Base-by-base conservation (phyloP, 2,113 vertebrate species). In the Xiphorhynchus elegans region DNA sequence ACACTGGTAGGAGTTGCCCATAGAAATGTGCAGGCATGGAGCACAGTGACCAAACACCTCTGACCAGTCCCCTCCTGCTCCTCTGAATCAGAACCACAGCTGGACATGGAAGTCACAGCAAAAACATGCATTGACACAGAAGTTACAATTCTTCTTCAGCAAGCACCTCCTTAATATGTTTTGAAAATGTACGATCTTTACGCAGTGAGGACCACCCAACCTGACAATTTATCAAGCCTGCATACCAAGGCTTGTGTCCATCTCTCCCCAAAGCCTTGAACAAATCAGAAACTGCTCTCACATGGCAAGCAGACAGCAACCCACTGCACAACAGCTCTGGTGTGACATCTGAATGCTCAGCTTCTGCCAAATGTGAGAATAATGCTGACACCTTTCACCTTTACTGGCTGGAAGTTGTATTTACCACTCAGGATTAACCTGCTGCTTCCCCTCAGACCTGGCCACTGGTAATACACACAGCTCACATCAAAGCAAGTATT, bases 141-240 rank as follows among this genome's bases (percentile, higher is more conserved):
- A 74, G 31, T 33, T 60, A 66, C 7, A 17, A 13, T 62, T 50
- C 28, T 85, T 37, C 46, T 79, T 50, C 35, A 47, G 39, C 52
- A 87, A 53, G 5, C n/a, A 33, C 10, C 13, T 70, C 67, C 55
- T 68, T 52, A 4, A 56, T 0, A 24, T 11, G 37, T 50, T 88
- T 67, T 86, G 35, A 58, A 87, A 85, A 66, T 3, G 19, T 29
- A 24, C 0, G 0, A 21, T 53, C 28, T 66, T 60, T 49, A 70
- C 13, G n/a, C 1, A 0, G 23, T 53, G 33, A 69, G 90, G n/a
- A 62, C 13, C 42, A 83, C 46, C 9, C 3, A 2, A 15, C 10
- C 49, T 8, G 49, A 25, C 3, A 39, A 29, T 52, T 87, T 72
- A 49, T 53, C 25, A 64, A 37, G 37, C 40, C 53, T 33, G 8